phyloP scores from a whole-genome alignment of 2,113 vertebrate species.

The Cyrtonyx montezumae region DNA sequence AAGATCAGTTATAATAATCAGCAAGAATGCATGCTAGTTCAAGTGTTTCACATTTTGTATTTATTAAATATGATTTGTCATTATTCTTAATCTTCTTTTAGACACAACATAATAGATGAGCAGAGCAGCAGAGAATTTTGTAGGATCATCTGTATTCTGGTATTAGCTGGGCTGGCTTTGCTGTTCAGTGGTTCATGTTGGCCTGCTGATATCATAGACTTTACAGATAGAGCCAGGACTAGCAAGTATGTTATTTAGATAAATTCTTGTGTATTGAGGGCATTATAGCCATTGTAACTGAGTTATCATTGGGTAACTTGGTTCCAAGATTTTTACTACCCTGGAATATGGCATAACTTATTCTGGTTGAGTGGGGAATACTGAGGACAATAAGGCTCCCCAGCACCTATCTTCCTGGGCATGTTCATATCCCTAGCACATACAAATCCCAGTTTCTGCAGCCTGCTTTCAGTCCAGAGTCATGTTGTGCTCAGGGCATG shows the following conservation, averaged over 20 bases:
- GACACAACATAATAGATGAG: not conserved
- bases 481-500: not conserved
- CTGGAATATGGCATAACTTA: not conserved
- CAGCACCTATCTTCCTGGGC: accelerated
- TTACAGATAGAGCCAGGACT: not conserved
- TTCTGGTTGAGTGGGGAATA: not conserved
- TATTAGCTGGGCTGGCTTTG: not conserved
- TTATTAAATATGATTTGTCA: not conserved
- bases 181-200: not conserved
- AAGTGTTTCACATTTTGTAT: not conserved
- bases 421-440: no score
- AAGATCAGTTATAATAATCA: not conserved
- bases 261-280: not conserved
- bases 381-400: not conserved
- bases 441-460: not conserved
- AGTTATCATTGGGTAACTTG: not conserved
- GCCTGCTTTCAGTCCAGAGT: not conserved
- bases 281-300: not conserved
- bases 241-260: not conserved
- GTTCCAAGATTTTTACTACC: not conserved
- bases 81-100: constrained; percentile 1
- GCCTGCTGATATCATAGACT: not conserved
- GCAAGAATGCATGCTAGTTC: not conserved
- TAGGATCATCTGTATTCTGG: not conserved
- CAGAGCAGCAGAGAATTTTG: not conserved